phyloP scores from a whole-genome alignment of 1,140 invertebrate species.

The Coptotermes formosanus region DNA sequence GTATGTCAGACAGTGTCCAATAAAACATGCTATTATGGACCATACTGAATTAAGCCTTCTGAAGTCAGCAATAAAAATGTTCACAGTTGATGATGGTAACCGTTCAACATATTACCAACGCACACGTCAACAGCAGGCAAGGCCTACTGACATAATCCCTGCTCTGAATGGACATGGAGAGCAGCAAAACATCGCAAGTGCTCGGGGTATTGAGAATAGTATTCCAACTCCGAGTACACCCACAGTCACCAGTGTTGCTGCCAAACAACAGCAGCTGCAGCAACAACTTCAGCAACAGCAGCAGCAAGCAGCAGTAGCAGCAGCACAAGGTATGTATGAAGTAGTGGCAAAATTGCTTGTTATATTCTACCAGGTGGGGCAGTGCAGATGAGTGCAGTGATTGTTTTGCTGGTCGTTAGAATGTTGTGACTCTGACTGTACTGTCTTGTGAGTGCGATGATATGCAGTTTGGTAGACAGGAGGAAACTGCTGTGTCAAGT shows the following conservation, averaged over 20 bases:
- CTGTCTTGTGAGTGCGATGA: no score
- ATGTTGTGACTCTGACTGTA: not conserved
- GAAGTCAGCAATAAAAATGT: no score
- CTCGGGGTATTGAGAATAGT: conserved; percentile 27
- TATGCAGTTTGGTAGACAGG: no score
- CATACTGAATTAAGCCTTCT: no score
- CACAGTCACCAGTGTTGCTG: not conserved
- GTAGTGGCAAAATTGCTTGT: no score
- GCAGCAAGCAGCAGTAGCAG: conserved; percentile 38
- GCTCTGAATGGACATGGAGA: conserved; percentile 23
- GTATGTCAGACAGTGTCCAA: no score
- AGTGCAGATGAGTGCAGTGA: not conserved
- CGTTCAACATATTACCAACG: not conserved
- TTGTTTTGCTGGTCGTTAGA: not conserved
- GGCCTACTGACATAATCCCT: conserved; percentile 11
- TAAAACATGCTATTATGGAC: no score
- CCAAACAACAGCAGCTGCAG: conserved; percentile 25
- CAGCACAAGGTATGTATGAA: conserved; percentile 8
- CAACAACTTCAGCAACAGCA: conserved; percentile 39
- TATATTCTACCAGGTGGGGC: no score
- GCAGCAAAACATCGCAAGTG: not conserved
- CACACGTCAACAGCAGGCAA: not conserved
- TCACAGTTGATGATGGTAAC: not conserved
- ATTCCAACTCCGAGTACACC: conserved; percentile 6
- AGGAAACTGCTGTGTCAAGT: no score